Conservation (phyloP, 2,797 vertebrate genomes). For the Galaxias olidus region DNA sequence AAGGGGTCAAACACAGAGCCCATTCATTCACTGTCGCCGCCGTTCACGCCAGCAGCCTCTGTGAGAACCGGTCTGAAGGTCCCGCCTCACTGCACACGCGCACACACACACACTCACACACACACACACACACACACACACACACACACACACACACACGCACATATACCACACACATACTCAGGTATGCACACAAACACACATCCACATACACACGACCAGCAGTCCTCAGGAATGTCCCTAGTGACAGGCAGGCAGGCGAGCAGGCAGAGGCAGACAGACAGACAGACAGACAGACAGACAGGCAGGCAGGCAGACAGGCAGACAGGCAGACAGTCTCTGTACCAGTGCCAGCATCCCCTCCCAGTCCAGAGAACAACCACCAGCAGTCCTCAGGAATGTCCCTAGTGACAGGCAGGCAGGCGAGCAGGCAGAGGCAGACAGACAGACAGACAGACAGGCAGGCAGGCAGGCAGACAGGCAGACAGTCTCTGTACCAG, state of each 20-base stretch:
- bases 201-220: neutral
- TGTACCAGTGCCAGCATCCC: neutral
- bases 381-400: slow-evolving; percentile 60
- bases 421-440: slow-evolving; percentile 1
- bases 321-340: slow-evolving; percentile 22
- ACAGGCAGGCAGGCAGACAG: slow-evolving; percentile 47
- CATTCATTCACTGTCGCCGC: too few relatives aligned
- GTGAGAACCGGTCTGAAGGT: too few relatives aligned
- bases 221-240: slow-evolving; percentile 66
- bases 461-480: slow-evolving; percentile 3
- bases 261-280: slow-evolving; percentile 41
- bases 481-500: slow-evolving; percentile 13
- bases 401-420: slow-evolving; percentile 55
- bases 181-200: neutral
- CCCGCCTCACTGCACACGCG: neutral
- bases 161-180: neutral
- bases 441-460: too few relatives aligned
- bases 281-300: slow-evolving; percentile 41
- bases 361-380: too few relatives aligned
- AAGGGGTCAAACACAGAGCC: too few relatives aligned
- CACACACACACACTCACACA: slow-evolving; percentile 18
- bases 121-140: slow-evolving; percentile 14
- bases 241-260: slow-evolving; percentile 66
- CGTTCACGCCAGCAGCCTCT: too few relatives aligned
- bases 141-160: slow-evolving; percentile 34